phyloP scores from a whole-genome alignment of 2,797 vertebrate species.

The Hippopotamyrus pictus region DNA sequence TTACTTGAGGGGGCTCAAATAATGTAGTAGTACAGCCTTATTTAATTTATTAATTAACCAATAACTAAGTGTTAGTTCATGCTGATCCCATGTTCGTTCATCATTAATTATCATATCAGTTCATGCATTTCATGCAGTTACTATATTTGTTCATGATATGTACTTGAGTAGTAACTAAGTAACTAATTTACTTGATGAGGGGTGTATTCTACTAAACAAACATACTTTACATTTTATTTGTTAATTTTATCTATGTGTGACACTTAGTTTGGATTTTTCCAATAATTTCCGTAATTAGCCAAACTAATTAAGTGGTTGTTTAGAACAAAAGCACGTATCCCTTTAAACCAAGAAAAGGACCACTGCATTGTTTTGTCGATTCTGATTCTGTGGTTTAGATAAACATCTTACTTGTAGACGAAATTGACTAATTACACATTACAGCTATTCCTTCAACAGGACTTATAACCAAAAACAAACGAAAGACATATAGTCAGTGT shows the following conservation, averaged over 20 bases:
- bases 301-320: background rate
- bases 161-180: background rate
- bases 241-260: background rate
- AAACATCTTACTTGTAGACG: background rate
- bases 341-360: background rate
- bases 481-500: constrained; percentile 28
- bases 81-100: background rate
- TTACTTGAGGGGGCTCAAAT: background rate
- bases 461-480: background rate
- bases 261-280: background rate
- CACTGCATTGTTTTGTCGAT: background rate
- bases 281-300: background rate
- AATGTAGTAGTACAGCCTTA: background rate
- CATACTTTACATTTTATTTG: background rate
- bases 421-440: background rate
- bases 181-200: background rate
- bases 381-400: background rate
- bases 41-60: background rate
- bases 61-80: background rate
- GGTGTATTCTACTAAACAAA: background rate
- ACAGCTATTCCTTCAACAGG: background rate
- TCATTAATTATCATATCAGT: background rate
- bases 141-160: background rate
- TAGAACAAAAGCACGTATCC: background rate
- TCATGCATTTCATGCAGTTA: background rate